Conservation (phyloP, 2,888 invertebrate species). For the Ectemnius continuus region DNA sequence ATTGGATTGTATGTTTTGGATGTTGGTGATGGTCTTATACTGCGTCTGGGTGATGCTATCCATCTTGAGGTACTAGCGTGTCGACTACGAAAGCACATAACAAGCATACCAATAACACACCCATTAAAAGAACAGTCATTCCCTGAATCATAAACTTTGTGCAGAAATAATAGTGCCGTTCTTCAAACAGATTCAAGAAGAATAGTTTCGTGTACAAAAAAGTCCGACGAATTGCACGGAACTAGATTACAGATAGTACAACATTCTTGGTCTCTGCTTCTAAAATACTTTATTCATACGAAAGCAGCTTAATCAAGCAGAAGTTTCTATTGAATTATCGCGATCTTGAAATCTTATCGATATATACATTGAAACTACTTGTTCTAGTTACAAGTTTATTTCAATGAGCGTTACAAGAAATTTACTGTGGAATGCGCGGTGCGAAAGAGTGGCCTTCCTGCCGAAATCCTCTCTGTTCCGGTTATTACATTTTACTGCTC, state of each 20-base stretch:
- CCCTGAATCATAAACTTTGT: not conserved
- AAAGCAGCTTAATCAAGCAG: constrained; percentile 11
- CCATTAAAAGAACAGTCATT: constrained; percentile 23
- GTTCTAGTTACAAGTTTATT: constrained; percentile 48
- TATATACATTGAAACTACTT: constrained; percentile 33
- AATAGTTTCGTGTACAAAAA: too few relatives aligned
- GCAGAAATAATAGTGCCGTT: too few relatives aligned
- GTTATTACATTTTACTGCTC: constrained; percentile 53
- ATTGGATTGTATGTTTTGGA: constrained; percentile 43
- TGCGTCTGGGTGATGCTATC: constrained; percentile 63
- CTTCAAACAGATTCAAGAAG: too few relatives aligned
- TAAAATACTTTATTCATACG: too few relatives aligned
- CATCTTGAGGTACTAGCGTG: constrained; percentile 66
- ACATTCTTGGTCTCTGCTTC: too few relatives aligned
- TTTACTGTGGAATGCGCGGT: constrained; percentile 35
- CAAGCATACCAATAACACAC: constrained; percentile 50
- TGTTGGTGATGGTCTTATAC: constrained; percentile 55
- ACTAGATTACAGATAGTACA: too few relatives aligned
- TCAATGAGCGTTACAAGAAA: constrained; percentile 45
- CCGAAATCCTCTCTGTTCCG: constrained; percentile 34
- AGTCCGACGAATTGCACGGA: too few relatives aligned
- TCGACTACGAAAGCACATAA: constrained; percentile 67
- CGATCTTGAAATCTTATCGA: not conserved
- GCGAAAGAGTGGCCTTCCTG: constrained; percentile 21
- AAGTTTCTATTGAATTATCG: constrained; percentile 4